These are phyloP conservation scores for Lethrus apterus DNA, from an alignment of 1,140 invertebrate species.

Conservation along the genomic window DNA sequence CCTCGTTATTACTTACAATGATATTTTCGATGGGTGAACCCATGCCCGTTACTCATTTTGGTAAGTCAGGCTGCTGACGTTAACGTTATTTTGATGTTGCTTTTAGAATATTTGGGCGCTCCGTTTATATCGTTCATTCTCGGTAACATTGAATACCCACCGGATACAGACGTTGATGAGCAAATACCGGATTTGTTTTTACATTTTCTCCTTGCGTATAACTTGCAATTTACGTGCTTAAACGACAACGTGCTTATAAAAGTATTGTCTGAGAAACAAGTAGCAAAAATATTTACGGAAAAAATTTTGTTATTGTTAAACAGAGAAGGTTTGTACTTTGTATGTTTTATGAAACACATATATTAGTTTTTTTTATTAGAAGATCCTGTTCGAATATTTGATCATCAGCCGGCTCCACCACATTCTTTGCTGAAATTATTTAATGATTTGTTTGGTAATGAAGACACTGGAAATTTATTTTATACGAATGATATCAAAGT, in stretches of 20 bases:
- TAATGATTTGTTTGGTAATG: slow-evolving; percentile 71
- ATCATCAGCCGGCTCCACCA: slow-evolving; percentile 67
- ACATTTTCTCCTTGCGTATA: slow-evolving; percentile 78
- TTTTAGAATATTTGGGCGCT: slow-evolving; percentile 69
- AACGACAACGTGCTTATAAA: slow-evolving; percentile 69
- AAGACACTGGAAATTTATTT: slow-evolving; percentile 71
- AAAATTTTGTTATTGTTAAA: slow-evolving; percentile 81
- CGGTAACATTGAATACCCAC: slow-evolving; percentile 71
- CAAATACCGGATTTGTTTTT: slow-evolving; percentile 74
- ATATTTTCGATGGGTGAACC: slow-evolving; percentile 81
- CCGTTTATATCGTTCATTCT: slow-evolving; percentile 74
- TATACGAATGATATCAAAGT: slow-evolving; percentile 93
- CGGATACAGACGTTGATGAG: slow-evolving; percentile 68
- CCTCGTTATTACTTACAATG: slow-evolving; percentile 72
- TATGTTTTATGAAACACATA: not conserved
- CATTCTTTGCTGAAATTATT: slow-evolving; percentile 86
- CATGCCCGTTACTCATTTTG: slow-evolving; percentile 76
- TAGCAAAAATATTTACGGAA: slow-evolving; percentile 81
- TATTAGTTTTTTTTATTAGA: slow-evolving; percentile 50
- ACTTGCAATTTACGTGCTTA: slow-evolving; percentile 68
- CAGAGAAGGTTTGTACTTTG: slow-evolving; percentile 62
- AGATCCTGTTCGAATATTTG: slow-evolving; percentile 79
- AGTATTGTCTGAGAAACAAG: slow-evolving; percentile 59
- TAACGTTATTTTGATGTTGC: too few species aligned
- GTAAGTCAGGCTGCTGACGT: slow-evolving; percentile 49